These are phyloP conservation scores for Tetrapedia diversipes DNA, from an alignment of 2,888 invertebrate species.

Conservation along the genomic window DNA sequence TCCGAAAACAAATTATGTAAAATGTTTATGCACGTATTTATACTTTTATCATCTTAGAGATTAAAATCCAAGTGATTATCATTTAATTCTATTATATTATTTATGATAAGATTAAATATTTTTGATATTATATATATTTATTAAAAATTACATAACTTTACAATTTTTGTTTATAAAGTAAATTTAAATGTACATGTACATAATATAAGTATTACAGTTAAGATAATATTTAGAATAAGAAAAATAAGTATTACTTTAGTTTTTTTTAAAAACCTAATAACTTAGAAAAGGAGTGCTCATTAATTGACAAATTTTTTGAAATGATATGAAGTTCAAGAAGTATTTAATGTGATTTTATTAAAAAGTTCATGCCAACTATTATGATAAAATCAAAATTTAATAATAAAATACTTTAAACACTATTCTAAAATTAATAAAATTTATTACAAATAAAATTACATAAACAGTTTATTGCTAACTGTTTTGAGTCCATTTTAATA, in stretches of 20 bases:
- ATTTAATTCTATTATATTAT: neutral
- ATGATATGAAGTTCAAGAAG: neutral
- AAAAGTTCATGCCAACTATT: neutral
- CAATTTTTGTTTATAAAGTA: neutral
- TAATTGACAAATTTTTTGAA: neutral
- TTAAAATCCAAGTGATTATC: neutral
- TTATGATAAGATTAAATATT: neutral
- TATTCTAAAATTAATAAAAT: conserved; percentile 1
- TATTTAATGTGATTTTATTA: neutral
- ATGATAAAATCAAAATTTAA: neutral
- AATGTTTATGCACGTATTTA: conserved; percentile 1
- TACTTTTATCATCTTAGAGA: neutral
- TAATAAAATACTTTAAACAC: neutral
- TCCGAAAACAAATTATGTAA: conserved; percentile 32
- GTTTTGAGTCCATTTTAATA: neutral
- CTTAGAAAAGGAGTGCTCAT: neutral
- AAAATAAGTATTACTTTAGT: neutral
- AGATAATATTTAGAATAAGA: conserved; percentile 1
- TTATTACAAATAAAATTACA: neutral
- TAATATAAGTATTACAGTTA: neutral
- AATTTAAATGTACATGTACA: no score
- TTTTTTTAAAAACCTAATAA: neutral
- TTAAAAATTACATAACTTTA: no score
- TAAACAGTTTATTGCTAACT: neutral
- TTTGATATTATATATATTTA: no score